These are phyloP conservation scores for Diprion similis DNA, from an alignment of 1,140 invertebrate genomes.

Conservation along the genomic window DNA sequence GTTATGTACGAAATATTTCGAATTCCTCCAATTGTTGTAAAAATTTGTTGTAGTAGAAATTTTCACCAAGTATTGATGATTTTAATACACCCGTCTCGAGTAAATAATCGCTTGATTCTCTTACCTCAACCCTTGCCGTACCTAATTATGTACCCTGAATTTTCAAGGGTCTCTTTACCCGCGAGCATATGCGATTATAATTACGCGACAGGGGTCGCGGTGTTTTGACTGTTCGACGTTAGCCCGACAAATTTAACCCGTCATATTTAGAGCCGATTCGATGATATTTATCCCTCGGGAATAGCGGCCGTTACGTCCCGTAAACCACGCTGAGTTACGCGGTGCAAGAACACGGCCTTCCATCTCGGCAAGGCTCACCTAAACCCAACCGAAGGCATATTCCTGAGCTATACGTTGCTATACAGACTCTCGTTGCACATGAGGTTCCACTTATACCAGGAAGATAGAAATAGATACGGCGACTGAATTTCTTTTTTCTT, in stretches of 20 bases:
- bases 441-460: constrained; percentile 17
- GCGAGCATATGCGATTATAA: too few species aligned
- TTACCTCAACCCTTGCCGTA: too few species aligned
- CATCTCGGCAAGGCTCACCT: neutral
- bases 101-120: too few species aligned
- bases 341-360: neutral
- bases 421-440: constrained; percentile 8
- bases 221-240: constrained; percentile 2
- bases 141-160: too few species aligned
- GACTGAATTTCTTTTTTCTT: neutral
- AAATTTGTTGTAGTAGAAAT: too few species aligned
- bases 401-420: constrained; percentile 12
- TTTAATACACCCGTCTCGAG: too few species aligned
- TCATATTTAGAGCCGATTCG: constrained; percentile 3
- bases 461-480: constrained; percentile 18
- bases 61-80: too few species aligned
- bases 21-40: too few species aligned
- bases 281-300: neutral
- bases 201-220: too few species aligned
- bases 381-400: constrained; percentile 1
- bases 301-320: constrained; percentile 1
- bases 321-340: constrained; percentile 12
- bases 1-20: too few species aligned
- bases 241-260: neutral
- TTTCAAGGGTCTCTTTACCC: too few species aligned